These are phyloP conservation scores for Drosophila auraria DNA, from an alignment of 1,140 invertebrate genomes.

Conservation along the genomic window DNA sequence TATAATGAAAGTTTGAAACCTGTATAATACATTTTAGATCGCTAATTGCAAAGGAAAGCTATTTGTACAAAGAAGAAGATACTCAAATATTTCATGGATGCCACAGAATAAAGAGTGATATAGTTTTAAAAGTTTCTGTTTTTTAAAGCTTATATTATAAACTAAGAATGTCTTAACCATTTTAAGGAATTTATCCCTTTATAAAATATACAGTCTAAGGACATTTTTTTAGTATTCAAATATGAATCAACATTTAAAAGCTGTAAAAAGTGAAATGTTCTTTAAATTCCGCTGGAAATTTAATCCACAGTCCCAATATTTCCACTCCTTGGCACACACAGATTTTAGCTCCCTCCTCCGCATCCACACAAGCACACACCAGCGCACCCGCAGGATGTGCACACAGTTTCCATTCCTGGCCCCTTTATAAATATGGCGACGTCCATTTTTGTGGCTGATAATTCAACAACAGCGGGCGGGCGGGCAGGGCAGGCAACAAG, in stretches of 20 bases:
- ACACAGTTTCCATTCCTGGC: slow-evolving; percentile 39
- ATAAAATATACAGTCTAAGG: too few relatives aligned
- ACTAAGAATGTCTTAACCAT: too few relatives aligned
- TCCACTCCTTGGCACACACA: slow-evolving; percentile 28
- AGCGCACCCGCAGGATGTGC: slow-evolving; percentile 20
- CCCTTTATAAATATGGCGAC: slow-evolving; percentile 74
- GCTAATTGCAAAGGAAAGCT: too few relatives aligned
- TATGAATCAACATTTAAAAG: not conserved
- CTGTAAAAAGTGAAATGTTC: slow-evolving; percentile 15
- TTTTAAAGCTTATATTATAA: too few relatives aligned
- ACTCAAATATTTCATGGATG: too few relatives aligned
- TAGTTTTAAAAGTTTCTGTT: too few relatives aligned
- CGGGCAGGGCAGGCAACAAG: slow-evolving; percentile 20
- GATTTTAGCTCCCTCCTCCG: not conserved
- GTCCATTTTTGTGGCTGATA: slow-evolving; percentile 83
- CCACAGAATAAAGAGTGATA: too few relatives aligned
- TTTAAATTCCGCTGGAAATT: slow-evolving; percentile 19
- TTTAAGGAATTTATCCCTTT: too few relatives aligned
- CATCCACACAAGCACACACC: not conserved
- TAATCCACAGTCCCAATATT: slow-evolving; percentile 17
- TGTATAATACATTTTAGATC: not conserved
- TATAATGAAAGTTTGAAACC: too few relatives aligned
- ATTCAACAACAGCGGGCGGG: slow-evolving; percentile 63
- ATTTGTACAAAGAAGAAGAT: not conserved
- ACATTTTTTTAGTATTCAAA: not conserved